phyloP scores from a whole-genome alignment of 2,888 invertebrate genomes.

The Apantesis nais region DNA sequence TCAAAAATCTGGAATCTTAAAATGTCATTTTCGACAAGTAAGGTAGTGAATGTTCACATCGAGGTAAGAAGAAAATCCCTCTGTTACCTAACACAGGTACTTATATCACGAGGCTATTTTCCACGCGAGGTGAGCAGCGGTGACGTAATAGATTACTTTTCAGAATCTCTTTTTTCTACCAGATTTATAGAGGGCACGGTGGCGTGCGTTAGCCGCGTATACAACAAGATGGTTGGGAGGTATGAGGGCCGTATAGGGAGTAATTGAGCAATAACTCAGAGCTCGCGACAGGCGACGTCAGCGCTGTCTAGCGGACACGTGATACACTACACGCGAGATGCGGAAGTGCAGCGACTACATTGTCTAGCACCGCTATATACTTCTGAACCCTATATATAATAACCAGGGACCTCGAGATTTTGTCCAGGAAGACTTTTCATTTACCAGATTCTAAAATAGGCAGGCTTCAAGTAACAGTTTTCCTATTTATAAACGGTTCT shows the following conservation, averaged over 20 bases:
- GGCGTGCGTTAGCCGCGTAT: conserved; percentile 12
- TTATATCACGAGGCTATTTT: conserved; percentile 1
- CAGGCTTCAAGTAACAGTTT: background rate
- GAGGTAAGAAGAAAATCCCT: conserved; percentile 3
- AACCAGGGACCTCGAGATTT: background rate
- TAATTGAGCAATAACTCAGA: conserved; percentile 50
- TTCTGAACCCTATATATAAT: background rate
- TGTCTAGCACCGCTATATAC: background rate
- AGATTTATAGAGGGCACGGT: conserved; percentile 33
- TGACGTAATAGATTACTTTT: conserved; percentile 31
- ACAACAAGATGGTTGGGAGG: conserved; percentile 5
- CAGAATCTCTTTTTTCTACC: conserved; percentile 31
- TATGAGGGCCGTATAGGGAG: conserved; percentile 17
- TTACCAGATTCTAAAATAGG: background rate
- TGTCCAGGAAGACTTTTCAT: background rate
- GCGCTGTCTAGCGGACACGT: conserved; percentile 22
- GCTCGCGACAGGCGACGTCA: conserved; percentile 16
- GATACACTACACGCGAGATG: conserved; percentile 10
- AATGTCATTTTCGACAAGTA: background rate
- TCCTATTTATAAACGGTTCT: background rate
- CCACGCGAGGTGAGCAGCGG: conserved; percentile 10
- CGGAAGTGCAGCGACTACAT: conserved; percentile 3
- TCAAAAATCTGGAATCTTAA: background rate
- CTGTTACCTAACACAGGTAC: conserved; percentile 1
- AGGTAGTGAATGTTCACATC: background rate